A percentile compares a stretch with the other conserved stretches of the same genome.
Conservation (phyloP, 2,888 invertebrate species). For the Neuroscelio doddi region DNA sequence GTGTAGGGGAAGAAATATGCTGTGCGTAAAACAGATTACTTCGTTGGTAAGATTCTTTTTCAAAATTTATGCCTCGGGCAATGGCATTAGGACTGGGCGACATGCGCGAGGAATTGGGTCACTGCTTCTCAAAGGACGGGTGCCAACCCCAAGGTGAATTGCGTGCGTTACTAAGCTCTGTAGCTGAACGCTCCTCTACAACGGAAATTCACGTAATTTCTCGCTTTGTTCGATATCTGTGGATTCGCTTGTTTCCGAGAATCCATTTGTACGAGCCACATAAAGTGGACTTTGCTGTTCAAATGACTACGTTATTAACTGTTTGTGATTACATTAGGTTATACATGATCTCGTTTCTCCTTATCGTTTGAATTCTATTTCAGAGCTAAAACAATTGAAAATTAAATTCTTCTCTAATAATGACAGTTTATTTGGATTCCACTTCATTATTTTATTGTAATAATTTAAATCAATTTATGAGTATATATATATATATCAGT, state of each 20-base stretch:
- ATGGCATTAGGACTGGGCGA: slow-evolving; percentile 6
- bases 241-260: neutral
- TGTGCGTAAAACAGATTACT: slow-evolving; percentile 14
- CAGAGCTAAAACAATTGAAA: too few relatives aligned
- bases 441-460: too few relatives aligned
- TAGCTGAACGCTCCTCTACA: slow-evolving; percentile 15
- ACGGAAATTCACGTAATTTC: slow-evolving; percentile 20
- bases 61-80: slow-evolving; percentile 18
- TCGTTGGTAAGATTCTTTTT: slow-evolving; percentile 12
- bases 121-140: slow-evolving; percentile 31
- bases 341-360: neutral
- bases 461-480: too few relatives aligned
- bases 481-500: too few relatives aligned
- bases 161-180: slow-evolving; percentile 22
- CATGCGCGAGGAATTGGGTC: slow-evolving; percentile 27
- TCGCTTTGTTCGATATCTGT: slow-evolving; percentile 16
- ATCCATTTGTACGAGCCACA: neutral
- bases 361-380: too few relatives aligned
- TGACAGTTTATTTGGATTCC: too few relatives aligned
- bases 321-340: neutral
- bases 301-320: neutral
- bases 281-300: neutral
- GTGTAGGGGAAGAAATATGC: slow-evolving; percentile 1
- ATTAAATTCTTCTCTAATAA: too few relatives aligned
- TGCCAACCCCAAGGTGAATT: slow-evolving; percentile 30